Percentiles rank a stretch among this genome's conserved stretches.
Conservation (phyloP, 2,888 invertebrate species). For the Sinohyriopsis cumingii region DNA sequence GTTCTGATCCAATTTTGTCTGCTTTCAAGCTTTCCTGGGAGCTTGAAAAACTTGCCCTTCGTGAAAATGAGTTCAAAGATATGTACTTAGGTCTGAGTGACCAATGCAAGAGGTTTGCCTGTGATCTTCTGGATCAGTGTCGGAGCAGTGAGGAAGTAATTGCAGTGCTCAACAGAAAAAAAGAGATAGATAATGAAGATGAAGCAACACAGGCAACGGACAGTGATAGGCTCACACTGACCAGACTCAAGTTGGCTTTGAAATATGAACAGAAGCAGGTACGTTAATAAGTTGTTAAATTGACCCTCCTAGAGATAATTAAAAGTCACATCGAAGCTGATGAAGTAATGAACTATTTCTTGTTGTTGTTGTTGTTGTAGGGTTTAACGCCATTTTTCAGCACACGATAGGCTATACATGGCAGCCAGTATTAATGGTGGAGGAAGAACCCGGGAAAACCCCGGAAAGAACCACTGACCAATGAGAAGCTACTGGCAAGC, state of each 20-base stretch:
- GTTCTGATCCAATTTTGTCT: constrained; percentile 74
- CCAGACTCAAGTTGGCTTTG: constrained; percentile 75
- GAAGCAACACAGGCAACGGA: constrained; percentile 49
- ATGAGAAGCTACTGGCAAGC: too few species aligned
- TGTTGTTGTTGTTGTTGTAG: too few species aligned
- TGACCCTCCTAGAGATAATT: too few species aligned
- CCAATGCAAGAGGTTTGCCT: constrained; percentile 75
- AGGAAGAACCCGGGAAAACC: too few species aligned
- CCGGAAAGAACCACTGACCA: too few species aligned
- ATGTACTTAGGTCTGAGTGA: constrained; percentile 73
- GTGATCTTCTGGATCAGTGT: constrained; percentile 75
- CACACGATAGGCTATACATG: too few species aligned
- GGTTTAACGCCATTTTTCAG: too few species aligned
- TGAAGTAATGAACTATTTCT: too few species aligned
- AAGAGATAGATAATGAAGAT: constrained; percentile 65
- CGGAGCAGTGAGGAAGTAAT: constrained; percentile 76
- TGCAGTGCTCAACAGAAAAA: constrained; percentile 73
- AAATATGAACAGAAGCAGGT: constrained; percentile 77
- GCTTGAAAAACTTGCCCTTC: constrained; percentile 73
- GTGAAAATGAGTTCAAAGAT: constrained; percentile 76
- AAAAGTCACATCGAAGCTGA: too few species aligned
- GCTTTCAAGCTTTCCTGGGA: constrained; percentile 76
- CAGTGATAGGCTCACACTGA: constrained; percentile 65
- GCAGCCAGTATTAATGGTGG: too few species aligned
- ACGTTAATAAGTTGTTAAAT: constrained; percentile 8